Percentiles rank a stretch among this genome's conserved stretches.
These are phyloP conservation scores for Neuroterus valhalla DNA, from an alignment of 1,140 invertebrate genomes.

Conservation along the genomic window DNA sequence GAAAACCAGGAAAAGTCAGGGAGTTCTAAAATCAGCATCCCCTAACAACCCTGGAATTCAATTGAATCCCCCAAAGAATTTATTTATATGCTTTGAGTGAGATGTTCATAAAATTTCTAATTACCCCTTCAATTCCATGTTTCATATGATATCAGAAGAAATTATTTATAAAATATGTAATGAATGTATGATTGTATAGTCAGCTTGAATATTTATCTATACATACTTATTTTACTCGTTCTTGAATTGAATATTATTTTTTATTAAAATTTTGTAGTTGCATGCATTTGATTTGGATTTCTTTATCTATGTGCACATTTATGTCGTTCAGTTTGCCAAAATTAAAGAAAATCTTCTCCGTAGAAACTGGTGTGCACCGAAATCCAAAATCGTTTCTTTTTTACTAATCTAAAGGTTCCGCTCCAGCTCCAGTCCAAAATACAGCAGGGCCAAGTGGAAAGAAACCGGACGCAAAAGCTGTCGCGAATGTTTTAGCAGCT, in stretches of 20 bases:
- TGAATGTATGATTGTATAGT: too few relatives aligned
- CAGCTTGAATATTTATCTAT: too few relatives aligned
- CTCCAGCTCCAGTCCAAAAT: slow-evolving; percentile 69
- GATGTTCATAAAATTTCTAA: too few relatives aligned
- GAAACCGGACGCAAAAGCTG: slow-evolving; percentile 81
- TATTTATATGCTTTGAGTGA: too few relatives aligned
- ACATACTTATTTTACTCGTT: too few relatives aligned
- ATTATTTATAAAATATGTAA: too few relatives aligned
- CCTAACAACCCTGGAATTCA: too few relatives aligned
- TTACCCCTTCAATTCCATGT: too few relatives aligned
- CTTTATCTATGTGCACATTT: slow-evolving; percentile 43
- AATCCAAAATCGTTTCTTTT: slow-evolving; percentile 56
- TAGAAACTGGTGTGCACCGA: slow-evolving; percentile 52
- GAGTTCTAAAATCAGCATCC: too few relatives aligned
- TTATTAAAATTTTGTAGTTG: slow-evolving; percentile 6
- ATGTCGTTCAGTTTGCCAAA: slow-evolving; percentile 47
- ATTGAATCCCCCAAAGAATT: too few relatives aligned
- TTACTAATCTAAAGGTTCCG: slow-evolving; percentile 71
- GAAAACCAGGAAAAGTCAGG: too few relatives aligned
- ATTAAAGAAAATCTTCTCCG: slow-evolving; percentile 43
- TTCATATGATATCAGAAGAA: too few relatives aligned
- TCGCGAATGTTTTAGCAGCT: slow-evolving; percentile 84
- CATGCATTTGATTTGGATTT: slow-evolving; percentile 14
- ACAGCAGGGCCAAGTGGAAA: slow-evolving; percentile 62
- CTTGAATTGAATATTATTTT: slow-evolving; percentile 2